phyloP scores from a whole-genome alignment of 2,888 invertebrate species.

The Cistogaster globosa region DNA sequence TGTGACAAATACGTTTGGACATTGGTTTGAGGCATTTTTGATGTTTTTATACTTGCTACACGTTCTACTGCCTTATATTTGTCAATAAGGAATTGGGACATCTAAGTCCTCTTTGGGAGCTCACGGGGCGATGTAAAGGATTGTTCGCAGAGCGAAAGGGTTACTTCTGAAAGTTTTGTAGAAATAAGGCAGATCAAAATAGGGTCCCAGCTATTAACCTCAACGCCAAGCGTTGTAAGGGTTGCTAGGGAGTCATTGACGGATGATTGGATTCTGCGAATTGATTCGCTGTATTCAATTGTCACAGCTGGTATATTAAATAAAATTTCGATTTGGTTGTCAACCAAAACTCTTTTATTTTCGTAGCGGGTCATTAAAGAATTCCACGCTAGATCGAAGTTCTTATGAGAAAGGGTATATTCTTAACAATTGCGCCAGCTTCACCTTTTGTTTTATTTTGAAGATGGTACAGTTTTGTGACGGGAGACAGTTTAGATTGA shows the following conservation, averaged over 20 bases:
- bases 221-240: not conserved
- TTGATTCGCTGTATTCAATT: not conserved
- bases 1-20: not conserved
- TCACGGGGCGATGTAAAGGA: not conserved
- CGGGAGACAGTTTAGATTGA: not conserved
- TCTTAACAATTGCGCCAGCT: not conserved
- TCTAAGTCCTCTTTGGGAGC: not conserved
- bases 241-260: not conserved
- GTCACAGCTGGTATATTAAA: not conserved
- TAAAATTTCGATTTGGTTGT: not conserved
- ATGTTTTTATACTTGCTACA: too few relatives aligned
- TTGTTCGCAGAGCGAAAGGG: not conserved
- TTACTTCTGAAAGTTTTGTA: not conserved
- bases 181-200: not conserved
- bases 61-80: too few relatives aligned
- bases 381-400: not conserved
- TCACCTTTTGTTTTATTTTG: conserved; percentile 8
- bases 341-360: too few relatives aligned
- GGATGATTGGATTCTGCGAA: not conserved
- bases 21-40: too few relatives aligned
- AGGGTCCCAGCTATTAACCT: not conserved
- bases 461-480: not conserved
- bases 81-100: too few relatives aligned
- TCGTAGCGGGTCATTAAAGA: too few relatives aligned
- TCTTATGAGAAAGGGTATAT: not conserved